Evolutionary conservation across 2,888 invertebrate species (phyloP).

Genomic region (Pimpla rufipes): DNA sequence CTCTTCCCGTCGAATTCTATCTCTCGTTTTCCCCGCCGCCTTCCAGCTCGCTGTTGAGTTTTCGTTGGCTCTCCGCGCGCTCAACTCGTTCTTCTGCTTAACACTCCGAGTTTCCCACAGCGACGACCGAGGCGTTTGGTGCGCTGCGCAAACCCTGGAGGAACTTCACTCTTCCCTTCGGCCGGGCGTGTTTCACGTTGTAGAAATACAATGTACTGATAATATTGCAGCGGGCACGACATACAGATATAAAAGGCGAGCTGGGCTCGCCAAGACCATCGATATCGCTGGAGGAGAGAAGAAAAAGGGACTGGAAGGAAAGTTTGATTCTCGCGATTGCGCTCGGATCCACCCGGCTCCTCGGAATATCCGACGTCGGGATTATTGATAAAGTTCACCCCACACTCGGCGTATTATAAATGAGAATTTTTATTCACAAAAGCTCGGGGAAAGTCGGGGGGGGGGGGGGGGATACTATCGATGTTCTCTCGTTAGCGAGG

Average conservation of each 20-base stretch:
- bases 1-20: neutral
- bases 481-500: neutral
- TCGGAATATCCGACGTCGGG: constrained; percentile 18
- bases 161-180: constrained; percentile 25
- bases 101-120: constrained; percentile 35
- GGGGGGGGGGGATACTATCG: neutral
- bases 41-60: neutral
- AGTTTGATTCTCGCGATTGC: constrained; percentile 29
- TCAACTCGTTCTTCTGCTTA: constrained; percentile 23
- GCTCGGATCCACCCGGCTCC: neutral
- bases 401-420: constrained; percentile 11
- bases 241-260: neutral
- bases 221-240: neutral
- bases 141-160: neutral
- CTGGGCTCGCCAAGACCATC: neutral
- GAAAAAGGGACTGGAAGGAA: constrained; percentile 17
- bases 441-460: neutral
- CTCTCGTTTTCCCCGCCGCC: constrained; percentile 5
- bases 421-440: constrained; percentile 26
- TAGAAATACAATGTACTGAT: constrained; percentile 6
- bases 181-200: constrained; percentile 8
- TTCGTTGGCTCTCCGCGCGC: constrained; percentile 8
- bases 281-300: neutral
- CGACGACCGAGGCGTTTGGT: neutral
- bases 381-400: constrained; percentile 25